Percentiles rank a stretch among this genome's conserved stretches.
Conservation (phyloP, 2,797 vertebrate genomes). For the Brachyrhaphis roseni region DNA sequence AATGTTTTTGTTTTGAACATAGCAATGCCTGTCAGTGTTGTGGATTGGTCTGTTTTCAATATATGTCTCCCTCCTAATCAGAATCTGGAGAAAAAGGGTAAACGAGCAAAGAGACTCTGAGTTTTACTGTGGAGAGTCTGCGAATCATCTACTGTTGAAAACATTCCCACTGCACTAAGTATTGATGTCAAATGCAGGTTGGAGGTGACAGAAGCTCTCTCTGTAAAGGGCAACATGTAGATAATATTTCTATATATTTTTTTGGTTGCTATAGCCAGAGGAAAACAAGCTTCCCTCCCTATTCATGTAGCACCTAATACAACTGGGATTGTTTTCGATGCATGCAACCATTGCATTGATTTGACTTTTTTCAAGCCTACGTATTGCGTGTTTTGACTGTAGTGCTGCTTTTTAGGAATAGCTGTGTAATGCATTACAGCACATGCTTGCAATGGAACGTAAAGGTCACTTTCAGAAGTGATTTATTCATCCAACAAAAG, state of each 20-base stretch:
- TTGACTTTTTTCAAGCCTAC: conserved; percentile 64
- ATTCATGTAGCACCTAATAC: conserved; percentile 69
- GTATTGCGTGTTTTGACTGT: conserved; percentile 60
- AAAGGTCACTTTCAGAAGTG: conserved; percentile 39
- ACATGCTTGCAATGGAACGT: conserved; percentile 56
- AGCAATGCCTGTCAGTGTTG: conserved; percentile 34
- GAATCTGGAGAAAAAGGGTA: conserved; percentile 26
- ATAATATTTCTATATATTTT: conserved; percentile 54
- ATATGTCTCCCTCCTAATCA: conserved; percentile 33
- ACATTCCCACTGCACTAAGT: conserved; percentile 72
- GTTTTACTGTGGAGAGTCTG: conserved; percentile 26
- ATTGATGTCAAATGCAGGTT: conserved; percentile 69
- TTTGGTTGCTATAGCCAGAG: conserved; percentile 51
- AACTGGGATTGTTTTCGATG: conserved; percentile 60
- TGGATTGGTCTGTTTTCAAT: conserved; percentile 24
- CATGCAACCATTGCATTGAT: conserved; percentile 70
- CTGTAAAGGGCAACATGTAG: conserved; percentile 54
- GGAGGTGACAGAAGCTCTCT: conserved; percentile 45
- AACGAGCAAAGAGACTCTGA: conserved; percentile 54
- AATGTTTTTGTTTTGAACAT: conserved; percentile 27
- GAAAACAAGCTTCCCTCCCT: conserved; percentile 21
- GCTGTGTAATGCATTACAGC: conserved; percentile 57
- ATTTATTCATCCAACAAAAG: conserved; percentile 22
- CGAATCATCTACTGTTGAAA: conserved; percentile 58
- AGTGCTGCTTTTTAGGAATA: conserved; percentile 67